Conservation (phyloP, 2,888 invertebrate species). For the Smittia aterrima region DNA sequence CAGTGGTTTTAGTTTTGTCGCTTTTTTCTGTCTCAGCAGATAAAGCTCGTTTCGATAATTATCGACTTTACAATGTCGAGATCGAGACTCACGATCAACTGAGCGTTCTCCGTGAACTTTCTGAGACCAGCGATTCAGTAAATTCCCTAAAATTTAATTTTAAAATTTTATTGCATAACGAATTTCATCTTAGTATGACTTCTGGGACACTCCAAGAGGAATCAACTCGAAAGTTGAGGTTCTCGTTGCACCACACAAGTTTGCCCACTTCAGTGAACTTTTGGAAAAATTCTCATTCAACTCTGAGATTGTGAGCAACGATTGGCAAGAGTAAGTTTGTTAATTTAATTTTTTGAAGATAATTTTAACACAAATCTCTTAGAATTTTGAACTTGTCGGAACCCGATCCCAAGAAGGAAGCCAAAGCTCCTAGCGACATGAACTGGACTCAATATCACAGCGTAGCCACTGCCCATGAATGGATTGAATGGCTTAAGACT, state of each 20-base stretch:
- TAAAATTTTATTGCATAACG: too few relatives aligned
- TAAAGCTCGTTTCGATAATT: slow-evolving; percentile 50
- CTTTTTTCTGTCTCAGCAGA: slow-evolving; percentile 19
- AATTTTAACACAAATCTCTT: too few relatives aligned
- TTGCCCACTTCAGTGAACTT: slow-evolving; percentile 53
- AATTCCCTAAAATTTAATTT: too few relatives aligned
- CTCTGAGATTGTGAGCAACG: slow-evolving; percentile 51
- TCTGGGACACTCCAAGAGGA: slow-evolving; percentile 45
- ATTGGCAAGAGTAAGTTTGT: slow-evolving; percentile 60
- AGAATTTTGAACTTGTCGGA: too few relatives aligned
- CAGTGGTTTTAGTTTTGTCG: not conserved
- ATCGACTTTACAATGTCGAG: slow-evolving; percentile 48
- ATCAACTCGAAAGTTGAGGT: slow-evolving; percentile 55
- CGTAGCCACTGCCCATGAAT: not conserved
- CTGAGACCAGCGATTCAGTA: slow-evolving; percentile 22
- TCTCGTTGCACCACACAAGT: slow-evolving; percentile 61
- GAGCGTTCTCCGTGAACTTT: not conserved
- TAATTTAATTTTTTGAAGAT: too few relatives aligned
- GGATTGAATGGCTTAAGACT: not conserved
- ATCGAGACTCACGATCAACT: slow-evolving; percentile 16
- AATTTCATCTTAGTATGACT: slow-evolving; percentile 16
- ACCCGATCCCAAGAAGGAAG: too few relatives aligned
- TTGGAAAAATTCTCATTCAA: slow-evolving; percentile 44
- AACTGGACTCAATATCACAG: not conserved
- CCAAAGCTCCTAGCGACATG: not conserved